Evolutionary conservation across 1,140 invertebrate genomes (phyloP).

Genomic region (Dufourea novaeangliae): DNA sequence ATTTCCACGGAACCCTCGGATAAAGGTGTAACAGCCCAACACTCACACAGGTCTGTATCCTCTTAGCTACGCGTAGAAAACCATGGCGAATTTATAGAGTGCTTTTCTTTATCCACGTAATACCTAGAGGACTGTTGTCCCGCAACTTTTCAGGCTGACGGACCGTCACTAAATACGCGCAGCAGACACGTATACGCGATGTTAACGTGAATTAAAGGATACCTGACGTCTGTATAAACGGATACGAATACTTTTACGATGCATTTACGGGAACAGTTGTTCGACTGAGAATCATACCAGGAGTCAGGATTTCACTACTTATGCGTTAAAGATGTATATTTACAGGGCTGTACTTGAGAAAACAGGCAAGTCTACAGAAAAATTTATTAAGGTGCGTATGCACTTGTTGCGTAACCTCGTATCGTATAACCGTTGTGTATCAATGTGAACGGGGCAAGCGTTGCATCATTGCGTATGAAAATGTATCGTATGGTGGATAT

Average conservation of each 20-base stretch:
- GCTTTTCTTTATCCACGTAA: neutral
- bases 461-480: too few relatives aligned
- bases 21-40: neutral
- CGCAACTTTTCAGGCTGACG: conserved; percentile 21
- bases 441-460: too few relatives aligned
- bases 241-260: neutral
- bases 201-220: neutral
- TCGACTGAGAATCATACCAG: too few relatives aligned
- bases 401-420: too few relatives aligned
- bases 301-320: too few relatives aligned
- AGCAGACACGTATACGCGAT: neutral
- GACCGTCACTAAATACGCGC: conserved; percentile 53
- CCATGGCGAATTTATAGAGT: conserved; percentile 57
- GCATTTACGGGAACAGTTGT: neutral
- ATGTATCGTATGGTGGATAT: too few relatives aligned
- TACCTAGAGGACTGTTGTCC: conserved; percentile 19
- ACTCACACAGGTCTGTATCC: neutral
- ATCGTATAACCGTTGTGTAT: too few relatives aligned
- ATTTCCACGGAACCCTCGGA: conserved; percentile 36
- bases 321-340: too few relatives aligned
- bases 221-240: neutral
- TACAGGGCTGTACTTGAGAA: too few relatives aligned
- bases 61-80: conserved; percentile 44
- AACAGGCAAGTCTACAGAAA: too few relatives aligned
- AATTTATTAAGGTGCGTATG: too few relatives aligned